phyloP scores from a whole-genome alignment of 2,113 vertebrate genomes.

The Illadopsis cleaveri region DNA sequence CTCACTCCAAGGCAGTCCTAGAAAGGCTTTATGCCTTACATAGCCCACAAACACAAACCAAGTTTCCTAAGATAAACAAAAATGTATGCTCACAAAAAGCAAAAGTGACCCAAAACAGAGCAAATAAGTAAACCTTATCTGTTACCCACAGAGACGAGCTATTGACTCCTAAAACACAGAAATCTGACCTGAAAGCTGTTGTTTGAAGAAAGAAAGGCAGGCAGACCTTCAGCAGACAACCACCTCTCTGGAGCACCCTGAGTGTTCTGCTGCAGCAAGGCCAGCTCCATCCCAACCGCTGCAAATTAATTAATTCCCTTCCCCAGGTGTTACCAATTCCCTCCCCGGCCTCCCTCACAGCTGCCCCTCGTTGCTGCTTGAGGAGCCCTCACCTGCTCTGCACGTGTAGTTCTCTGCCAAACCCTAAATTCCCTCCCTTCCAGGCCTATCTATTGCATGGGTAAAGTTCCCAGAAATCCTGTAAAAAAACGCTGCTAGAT shows the following conservation, averaged over 20 bases:
- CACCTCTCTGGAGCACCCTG: accelerated
- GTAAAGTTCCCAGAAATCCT: background rate
- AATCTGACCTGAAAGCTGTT: background rate
- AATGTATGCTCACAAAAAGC: accelerated
- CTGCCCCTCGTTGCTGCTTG: background rate
- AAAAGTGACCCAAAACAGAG: background rate
- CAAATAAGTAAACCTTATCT: background rate
- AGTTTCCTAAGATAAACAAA: background rate
- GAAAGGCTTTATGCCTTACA: background rate
- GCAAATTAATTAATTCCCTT: background rate
- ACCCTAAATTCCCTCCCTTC: background rate
- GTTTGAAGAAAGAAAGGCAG: background rate
- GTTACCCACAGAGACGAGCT: background rate
- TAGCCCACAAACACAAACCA: background rate
- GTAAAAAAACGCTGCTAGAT: background rate
- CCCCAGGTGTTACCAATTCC: background rate
- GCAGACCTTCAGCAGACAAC: background rate
- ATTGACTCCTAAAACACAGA: accelerated
- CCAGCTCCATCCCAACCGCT: background rate
- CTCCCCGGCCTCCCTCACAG: background rate
- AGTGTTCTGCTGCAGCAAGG: accelerated
- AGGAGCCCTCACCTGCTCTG: background rate
- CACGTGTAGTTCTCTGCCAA: accelerated
- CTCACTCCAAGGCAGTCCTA: background rate
- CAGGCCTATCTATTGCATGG: accelerated